Conservation (phyloP, 2,113 vertebrate species). For the Catharus bicknelli region DNA sequence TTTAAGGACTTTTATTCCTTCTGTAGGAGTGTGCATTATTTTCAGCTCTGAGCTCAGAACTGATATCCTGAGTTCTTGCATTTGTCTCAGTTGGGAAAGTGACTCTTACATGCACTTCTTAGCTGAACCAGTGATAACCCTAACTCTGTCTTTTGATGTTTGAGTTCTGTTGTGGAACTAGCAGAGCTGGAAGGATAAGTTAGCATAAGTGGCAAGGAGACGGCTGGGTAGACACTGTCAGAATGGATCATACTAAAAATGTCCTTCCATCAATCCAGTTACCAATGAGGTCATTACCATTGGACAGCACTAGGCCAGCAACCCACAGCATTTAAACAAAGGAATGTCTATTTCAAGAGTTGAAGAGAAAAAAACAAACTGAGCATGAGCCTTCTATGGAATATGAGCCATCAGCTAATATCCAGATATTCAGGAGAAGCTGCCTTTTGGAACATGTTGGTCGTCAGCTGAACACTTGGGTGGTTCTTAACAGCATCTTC, state of each 20-base stretch:
- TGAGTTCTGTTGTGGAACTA: conserved; percentile 5
- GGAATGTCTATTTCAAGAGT: neutral
- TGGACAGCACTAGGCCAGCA: neutral
- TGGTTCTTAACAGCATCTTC: neutral
- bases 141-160: neutral
- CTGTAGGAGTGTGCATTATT: neutral
- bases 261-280: neutral
- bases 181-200: neutral
- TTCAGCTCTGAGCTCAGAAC: conserved; percentile 29
- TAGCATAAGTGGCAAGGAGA: neutral
- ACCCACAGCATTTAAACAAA: neutral
- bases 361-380: neutral
- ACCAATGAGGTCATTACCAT: neutral
- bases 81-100: conserved; percentile 12
- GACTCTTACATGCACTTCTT: neutral
- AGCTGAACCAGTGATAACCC: conserved; percentile 18
- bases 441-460: neutral
- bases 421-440: neutral
- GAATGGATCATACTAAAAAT: neutral
- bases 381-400: neutral
- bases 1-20: conserved; percentile 12
- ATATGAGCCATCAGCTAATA: neutral
- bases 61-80: conserved; percentile 1
- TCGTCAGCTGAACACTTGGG: neutral
- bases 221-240: neutral